Evolutionary conservation across 2,113 vertebrate genomes (phyloP).

Genomic region (Tupaia tana): DNA sequence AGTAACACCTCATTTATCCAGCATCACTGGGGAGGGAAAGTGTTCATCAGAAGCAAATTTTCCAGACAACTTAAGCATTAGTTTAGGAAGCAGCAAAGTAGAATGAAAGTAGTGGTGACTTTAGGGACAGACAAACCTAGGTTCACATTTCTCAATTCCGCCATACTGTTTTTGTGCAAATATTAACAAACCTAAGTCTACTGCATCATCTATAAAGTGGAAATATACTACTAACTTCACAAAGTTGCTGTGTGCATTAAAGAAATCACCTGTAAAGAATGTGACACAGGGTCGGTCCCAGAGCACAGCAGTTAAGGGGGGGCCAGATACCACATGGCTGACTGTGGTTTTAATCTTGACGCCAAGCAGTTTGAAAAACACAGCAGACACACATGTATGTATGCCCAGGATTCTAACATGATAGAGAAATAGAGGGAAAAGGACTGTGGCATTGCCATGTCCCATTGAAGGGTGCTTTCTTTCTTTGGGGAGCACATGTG

Average conservation of each 20-base stretch:
- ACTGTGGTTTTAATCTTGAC: too few relatives aligned
- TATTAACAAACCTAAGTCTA: not conserved
- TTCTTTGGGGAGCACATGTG: too few relatives aligned
- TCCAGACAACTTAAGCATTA: conserved; percentile 61
- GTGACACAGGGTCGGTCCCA: not conserved
- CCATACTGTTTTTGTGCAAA: not conserved
- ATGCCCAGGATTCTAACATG: too few relatives aligned
- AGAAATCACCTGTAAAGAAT: not conserved
- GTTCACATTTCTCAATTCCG: conserved; percentile 28
- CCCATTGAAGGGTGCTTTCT: too few relatives aligned
- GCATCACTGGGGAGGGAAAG: conserved; percentile 58
- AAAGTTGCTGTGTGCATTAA: not conserved
- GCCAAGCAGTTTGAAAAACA: too few relatives aligned
- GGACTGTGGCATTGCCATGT: too few relatives aligned
- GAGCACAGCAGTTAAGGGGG: too few relatives aligned
- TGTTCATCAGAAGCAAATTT: conserved; percentile 67
- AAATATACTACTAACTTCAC: not conserved
- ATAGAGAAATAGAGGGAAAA: too few relatives aligned
- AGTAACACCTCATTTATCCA: conserved; percentile 71
- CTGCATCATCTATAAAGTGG: not conserved
- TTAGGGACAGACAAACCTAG: not conserved
- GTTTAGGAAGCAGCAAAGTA: conserved; percentile 58
- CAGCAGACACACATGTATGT: too few relatives aligned
- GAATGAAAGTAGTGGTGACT: conserved; percentile 1
- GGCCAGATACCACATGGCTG: too few relatives aligned